Base-by-base conservation (phyloP, 2,888 invertebrate genomes). In the Acanthopleura granulata region DNA sequence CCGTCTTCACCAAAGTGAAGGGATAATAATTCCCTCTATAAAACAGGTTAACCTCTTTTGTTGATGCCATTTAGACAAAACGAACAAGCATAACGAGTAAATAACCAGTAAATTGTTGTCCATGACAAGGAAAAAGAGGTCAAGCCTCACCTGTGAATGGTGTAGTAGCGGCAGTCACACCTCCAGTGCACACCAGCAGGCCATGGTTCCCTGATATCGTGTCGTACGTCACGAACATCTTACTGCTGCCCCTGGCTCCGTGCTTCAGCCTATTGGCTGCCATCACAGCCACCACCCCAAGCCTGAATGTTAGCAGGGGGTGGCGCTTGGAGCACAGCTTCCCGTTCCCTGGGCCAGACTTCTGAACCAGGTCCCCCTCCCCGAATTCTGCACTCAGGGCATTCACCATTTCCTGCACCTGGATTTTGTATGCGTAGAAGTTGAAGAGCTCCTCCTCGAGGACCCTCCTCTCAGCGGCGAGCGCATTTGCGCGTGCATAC, bases 251-350 rank as follows among this genome's bases (percentile, higher is more conserved):
- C 50, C 87, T 76, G 50, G 81, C 77, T 4, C 29, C 18, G n/a
- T 71, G 15, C 25, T 49, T 40, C 27, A 89, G 78, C 61, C 89
- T 77, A 75, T 89, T 87, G 27, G 88, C 88, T 15, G 89, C 89
- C 49, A 89, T 78, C 15, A 89, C 85, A 49, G 86, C 82, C 15
- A 89, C 81, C 25, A 80, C 89, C 49, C 83, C 87, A 9, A 79
- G 79, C 25, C 89, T 81, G 78, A 89, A 89, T 49, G 81, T 77
- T 66, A 89, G 77, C 22, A 86, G 49, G 40, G 86, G 86, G 57
- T 77, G 83, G 49, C 81, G 77, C 62, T 80, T 83, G 61, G 6
- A 50, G 14, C 9, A n/a, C 18, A 4, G 62, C 40, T 12, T 57
- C 49, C 16, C 15, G 6, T 66, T 66, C 18, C n/a, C 18, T 22